Base-by-base conservation (phyloP, 1,140 invertebrate genomes). In the Planococcus citri region DNA sequence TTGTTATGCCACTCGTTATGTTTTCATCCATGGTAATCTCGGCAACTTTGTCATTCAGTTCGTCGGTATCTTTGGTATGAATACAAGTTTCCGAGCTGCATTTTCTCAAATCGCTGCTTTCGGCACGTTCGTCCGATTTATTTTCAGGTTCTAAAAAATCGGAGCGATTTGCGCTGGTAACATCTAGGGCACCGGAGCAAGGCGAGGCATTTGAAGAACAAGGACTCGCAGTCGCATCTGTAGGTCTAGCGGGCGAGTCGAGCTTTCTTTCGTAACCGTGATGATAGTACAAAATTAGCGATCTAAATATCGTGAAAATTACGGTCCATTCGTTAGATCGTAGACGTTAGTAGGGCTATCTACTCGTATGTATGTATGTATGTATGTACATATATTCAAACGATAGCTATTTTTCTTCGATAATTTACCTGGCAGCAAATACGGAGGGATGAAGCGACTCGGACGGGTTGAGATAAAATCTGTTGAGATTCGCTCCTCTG, bases 401-500 rank as follows among this genome's bases (percentile, higher is more conserved):
- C 12, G 10, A 17, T 61, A 10, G 9, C 8, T 9, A 17, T 61
- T 9, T 9, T 61, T 61, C 22, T 22, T 17, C 29, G 29, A 6
- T 6, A 17, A 2, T 51, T 51, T 51, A 73, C 68, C 74, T 87
- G 25, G 89, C 89, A 68, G 90, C 90, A 79, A 85, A 92, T 72
- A 95, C 86, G 0, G 91, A 87, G 3, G 92, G 92, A 80, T 94
- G 91, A 41, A 89, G 82, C 71, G 80, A 82, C 2, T 84, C 79
- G 33, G 85, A 87, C 21, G 92, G 92, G 76, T 87, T 85, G 21
- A 88, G 79, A 82, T 94, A 95, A 68, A 94, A 86, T 68, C 92
- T 80, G 78, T 95, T 95, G 1, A 97, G 78, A 81, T 97, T 96
- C 61, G 94, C 87, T 4, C 94, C 94, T 70, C 87, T 82, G 0